phyloP scores from a whole-genome alignment of 2,113 vertebrate species.

The Poeciliopsis retropinna region DNA sequence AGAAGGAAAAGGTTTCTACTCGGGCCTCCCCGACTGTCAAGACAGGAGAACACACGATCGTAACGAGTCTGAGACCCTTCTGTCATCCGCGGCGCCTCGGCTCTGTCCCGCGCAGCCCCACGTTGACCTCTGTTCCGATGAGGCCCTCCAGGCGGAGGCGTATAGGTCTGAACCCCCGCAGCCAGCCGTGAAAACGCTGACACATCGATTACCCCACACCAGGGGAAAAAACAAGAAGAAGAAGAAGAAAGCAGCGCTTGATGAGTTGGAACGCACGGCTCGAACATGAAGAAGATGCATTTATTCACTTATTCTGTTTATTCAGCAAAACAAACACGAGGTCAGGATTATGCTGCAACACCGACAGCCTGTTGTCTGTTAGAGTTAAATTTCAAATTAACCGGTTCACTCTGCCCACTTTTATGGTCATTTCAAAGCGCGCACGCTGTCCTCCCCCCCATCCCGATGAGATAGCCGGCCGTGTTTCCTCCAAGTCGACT shows the following conservation, averaged over 20 bases:
- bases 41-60: constrained; percentile 29
- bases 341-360: constrained; percentile 67
- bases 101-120: constrained; percentile 16
- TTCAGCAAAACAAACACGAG: constrained; percentile 76
- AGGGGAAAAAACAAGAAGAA: neutral
- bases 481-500: constrained; percentile 30
- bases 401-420: constrained; percentile 60
- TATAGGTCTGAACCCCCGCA: constrained; percentile 62
- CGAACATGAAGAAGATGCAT: constrained; percentile 51
- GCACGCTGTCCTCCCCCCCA: constrained; percentile 21
- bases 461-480: constrained; percentile 20
- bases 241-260: constrained; percentile 28
- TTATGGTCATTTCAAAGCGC: constrained; percentile 71
- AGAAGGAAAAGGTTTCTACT: constrained; percentile 7
- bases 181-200: constrained; percentile 74
- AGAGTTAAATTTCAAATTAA: constrained; percentile 75
- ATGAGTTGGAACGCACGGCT: constrained; percentile 53
- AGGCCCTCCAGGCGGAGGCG: constrained; percentile 23
- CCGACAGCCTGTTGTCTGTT: constrained; percentile 69
- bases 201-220: constrained; percentile 66
- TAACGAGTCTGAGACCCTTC: constrained; percentile 31
- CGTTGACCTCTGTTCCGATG: constrained; percentile 58
- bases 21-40: constrained; percentile 43
- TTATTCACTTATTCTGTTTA: constrained; percentile 77
- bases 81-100: constrained; percentile 25